These are phyloP conservation scores for Varroa destructor DNA, from an alignment of 1,140 invertebrate species.

Conservation along the genomic window DNA sequence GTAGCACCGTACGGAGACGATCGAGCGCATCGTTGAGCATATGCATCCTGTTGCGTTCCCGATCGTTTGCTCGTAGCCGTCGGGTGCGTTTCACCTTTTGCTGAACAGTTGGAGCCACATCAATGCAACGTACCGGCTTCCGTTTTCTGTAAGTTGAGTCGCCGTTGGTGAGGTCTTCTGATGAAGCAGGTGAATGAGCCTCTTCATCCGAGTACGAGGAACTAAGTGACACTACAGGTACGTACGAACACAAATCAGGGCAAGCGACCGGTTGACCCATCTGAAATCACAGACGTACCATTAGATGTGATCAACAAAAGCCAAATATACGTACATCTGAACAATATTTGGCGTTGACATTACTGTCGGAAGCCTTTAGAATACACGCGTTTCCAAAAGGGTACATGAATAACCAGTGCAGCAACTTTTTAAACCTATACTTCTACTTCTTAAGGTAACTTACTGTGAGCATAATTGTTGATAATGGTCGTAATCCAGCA, in stretches of 20 bases:
- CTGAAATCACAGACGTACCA: neutral
- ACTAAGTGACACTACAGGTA: neutral
- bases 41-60: conserved; percentile 91
- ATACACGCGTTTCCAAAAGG: neutral
- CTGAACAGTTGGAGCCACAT: neutral
- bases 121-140: neutral
- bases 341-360: too few relatives aligned
- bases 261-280: conserved; percentile 21
- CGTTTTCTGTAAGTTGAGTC: neutral
- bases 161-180: conserved; percentile 17
- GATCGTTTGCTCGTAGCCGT: conserved; percentile 84
- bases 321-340: neutral
- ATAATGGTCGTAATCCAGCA: neutral
- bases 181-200: neutral
- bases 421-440: neutral
- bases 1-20: conserved; percentile 62
- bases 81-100: conserved; percentile 56
- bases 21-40: conserved; percentile 87
- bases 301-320: neutral
- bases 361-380: neutral
- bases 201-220: conserved; percentile 16
- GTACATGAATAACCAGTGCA: neutral
- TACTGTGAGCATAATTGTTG: conserved; percentile 23
- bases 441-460: neutral
- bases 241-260: conserved; percentile 5